phyloP scores from a whole-genome alignment of 2,888 invertebrate genomes.

The Drosophila greeni region DNA sequence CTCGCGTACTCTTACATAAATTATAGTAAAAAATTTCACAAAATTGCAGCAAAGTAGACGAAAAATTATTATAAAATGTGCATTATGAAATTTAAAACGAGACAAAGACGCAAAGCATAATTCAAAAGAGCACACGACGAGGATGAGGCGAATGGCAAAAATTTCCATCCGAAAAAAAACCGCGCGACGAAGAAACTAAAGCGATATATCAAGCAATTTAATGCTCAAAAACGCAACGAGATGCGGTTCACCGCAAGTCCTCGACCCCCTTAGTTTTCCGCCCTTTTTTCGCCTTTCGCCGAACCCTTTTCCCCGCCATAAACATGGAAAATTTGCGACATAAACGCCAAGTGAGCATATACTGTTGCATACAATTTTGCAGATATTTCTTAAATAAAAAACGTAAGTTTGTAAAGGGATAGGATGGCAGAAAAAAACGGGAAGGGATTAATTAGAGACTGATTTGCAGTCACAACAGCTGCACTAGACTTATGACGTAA shows the following conservation, averaged over 20 bases:
- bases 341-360: slow-evolving; percentile 68
- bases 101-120: slow-evolving; percentile 68
- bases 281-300: not conserved
- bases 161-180: slow-evolving; percentile 34
- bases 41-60: slow-evolving; percentile 72
- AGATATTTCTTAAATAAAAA: slow-evolving; percentile 10
- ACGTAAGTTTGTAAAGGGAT: not conserved
- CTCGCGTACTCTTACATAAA: slow-evolving; percentile 52
- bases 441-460: slow-evolving; percentile 47
- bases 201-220: slow-evolving; percentile 72
- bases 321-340: slow-evolving; percentile 66
- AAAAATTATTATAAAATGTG: slow-evolving; percentile 72
- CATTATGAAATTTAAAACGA: slow-evolving; percentile 71
- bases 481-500: not conserved
- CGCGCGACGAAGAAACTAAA: slow-evolving; percentile 25
- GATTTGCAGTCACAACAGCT: slow-evolving; percentile 38
- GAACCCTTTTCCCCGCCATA: slow-evolving; percentile 35
- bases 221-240: slow-evolving; percentile 64
- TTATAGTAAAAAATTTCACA: slow-evolving; percentile 67
- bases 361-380: slow-evolving; percentile 54
- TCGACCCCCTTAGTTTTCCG: not conserved
- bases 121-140: slow-evolving; percentile 38
- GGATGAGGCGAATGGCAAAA: slow-evolving; percentile 1
- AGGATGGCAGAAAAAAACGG: not conserved
- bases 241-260: slow-evolving; percentile 48